These are phyloP conservation scores for Trissolcus japonicus DNA, from an alignment of 2,888 invertebrate genomes.

Conservation along the genomic window DNA sequence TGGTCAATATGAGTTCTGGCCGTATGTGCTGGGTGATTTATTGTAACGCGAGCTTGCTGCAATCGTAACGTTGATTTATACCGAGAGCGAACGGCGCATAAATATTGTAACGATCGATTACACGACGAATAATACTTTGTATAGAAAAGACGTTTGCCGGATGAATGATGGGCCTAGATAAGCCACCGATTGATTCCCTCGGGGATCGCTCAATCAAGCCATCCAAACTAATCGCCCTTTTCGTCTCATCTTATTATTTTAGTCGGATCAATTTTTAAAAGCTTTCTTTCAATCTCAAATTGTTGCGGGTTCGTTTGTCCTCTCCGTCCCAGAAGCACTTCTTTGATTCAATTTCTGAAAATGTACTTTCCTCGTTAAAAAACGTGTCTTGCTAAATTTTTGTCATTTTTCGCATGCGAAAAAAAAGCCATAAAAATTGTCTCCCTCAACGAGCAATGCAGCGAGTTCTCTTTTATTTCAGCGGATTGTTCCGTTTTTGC, in stretches of 20 bases:
- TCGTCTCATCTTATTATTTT: background rate
- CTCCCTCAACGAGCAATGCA: background rate
- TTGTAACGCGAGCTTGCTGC: slow-evolving; percentile 46
- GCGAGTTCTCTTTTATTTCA: slow-evolving; percentile 10
- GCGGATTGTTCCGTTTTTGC: slow-evolving; percentile 1
- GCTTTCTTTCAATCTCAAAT: background rate
- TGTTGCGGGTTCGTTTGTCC: too few species aligned
- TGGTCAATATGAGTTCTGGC: slow-evolving; percentile 52
- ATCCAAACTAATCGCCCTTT: background rate
- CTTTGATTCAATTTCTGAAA: background rate
- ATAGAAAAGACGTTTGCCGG: slow-evolving; percentile 23
- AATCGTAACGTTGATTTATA: slow-evolving; percentile 54
- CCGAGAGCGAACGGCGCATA: slow-evolving; percentile 45
- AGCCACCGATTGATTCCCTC: slow-evolving; percentile 41
- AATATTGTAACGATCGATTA: slow-evolving; percentile 53
- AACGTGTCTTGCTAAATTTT: too few species aligned
- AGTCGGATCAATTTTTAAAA: background rate
- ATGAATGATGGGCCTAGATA: slow-evolving; percentile 38
- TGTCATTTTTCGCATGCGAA: too few species aligned
- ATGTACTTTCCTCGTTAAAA: background rate
- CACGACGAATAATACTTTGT: slow-evolving; percentile 46
- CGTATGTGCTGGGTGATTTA: slow-evolving; percentile 53
- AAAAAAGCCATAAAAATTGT: slow-evolving; percentile 2
- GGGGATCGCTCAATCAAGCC: background rate
- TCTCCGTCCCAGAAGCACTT: background rate